These are phyloP conservation scores for Sphaerophoria rueppellii DNA, from an alignment of 2,888 invertebrate genomes.

Conservation along the genomic window DNA sequence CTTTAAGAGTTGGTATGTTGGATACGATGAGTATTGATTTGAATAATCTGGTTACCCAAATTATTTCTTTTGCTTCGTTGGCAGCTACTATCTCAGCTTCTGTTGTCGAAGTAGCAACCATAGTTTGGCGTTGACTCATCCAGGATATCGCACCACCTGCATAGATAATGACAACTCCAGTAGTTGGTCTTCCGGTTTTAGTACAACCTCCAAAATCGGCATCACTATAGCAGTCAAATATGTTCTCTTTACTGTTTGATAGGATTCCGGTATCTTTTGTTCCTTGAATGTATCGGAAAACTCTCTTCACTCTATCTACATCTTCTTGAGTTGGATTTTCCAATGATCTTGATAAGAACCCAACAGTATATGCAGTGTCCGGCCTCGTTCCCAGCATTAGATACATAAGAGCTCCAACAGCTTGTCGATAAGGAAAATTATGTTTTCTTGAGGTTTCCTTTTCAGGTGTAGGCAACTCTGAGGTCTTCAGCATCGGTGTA, in stretches of 20 bases:
- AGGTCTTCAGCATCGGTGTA: slow-evolving; percentile 33
- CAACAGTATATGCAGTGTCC: slow-evolving; percentile 76
- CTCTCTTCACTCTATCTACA: slow-evolving; percentile 75
- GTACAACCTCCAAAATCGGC: slow-evolving; percentile 78
- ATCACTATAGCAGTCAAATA: slow-evolving; percentile 76
- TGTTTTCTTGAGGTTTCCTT: slow-evolving; percentile 74
- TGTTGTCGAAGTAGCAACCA: slow-evolving; percentile 77
- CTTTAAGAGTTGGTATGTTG: slow-evolving; percentile 31
- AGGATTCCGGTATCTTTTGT: slow-evolving; percentile 74
- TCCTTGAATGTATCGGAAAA: slow-evolving; percentile 76
- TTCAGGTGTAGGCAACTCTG: slow-evolving; percentile 32
- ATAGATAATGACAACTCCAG: slow-evolving; percentile 74
- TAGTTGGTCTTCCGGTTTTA: slow-evolving; percentile 76
- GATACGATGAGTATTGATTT: slow-evolving; percentile 31
- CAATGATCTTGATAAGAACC: slow-evolving; percentile 73
- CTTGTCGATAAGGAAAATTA: slow-evolving; percentile 58
- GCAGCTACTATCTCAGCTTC: slow-evolving; percentile 77
- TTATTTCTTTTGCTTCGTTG: slow-evolving; percentile 76
- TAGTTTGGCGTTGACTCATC: slow-evolving; percentile 75
- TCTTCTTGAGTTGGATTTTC: slow-evolving; percentile 75
- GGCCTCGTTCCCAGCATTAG: slow-evolving; percentile 75
- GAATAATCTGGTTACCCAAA: slow-evolving; percentile 76
- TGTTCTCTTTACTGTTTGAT: neutral
- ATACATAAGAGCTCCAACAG: slow-evolving; percentile 75
- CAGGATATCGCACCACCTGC: slow-evolving; percentile 75